Evolutionary conservation across 2,888 invertebrate genomes (phyloP), one percentile per base, ranked within the genome.

Genomic region (Belgica antarctica): DNA sequence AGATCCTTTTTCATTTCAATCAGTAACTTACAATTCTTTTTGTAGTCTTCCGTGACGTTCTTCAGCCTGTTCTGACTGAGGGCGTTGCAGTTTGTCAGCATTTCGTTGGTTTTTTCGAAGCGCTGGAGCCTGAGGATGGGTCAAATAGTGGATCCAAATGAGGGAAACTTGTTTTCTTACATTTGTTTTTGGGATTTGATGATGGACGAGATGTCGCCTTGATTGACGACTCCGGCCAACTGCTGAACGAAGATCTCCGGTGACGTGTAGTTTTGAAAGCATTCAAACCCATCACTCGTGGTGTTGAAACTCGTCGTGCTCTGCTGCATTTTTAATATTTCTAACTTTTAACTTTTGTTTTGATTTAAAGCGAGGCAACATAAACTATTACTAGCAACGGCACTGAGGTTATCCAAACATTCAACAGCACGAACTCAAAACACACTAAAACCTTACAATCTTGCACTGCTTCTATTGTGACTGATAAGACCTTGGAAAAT

Each of bases 81-180:
- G 17, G 93, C 90, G 79, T 96, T 96, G 78, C 97, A 97, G 78
- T 97, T 98, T 8, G 94, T 89, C 28, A 99, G 81, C 98, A 98
- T 99, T 82, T 99, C 98, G 77, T 98, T 99, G 0, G 98, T 98
- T 80, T 98, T 98, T 77, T 98, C 98, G 81, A 97, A 99, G 70
- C 97, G 85, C 76, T 94, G 92, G 25, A 98, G 79, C 93, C 95
- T 95, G 1, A 83, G 81, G 72, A 71, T 69, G 71, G 12, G 15
- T 70, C 7, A 25, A 71, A 59, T 22, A 52, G 1, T 47, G 61
- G 66, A 71, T 62, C 66, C 31, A 63, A 52, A 47, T 59, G 19
- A 27, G 19, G 4, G 4, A 10, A 31, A 31, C 62, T 62, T 1
- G 36, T 63, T 71, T 73, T 76, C 83, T 84, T 84, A 92, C 95